Evolutionary conservation across 2,113 vertebrate species (phyloP).

Genomic region (Oxygymnocypris stewartii): DNA sequence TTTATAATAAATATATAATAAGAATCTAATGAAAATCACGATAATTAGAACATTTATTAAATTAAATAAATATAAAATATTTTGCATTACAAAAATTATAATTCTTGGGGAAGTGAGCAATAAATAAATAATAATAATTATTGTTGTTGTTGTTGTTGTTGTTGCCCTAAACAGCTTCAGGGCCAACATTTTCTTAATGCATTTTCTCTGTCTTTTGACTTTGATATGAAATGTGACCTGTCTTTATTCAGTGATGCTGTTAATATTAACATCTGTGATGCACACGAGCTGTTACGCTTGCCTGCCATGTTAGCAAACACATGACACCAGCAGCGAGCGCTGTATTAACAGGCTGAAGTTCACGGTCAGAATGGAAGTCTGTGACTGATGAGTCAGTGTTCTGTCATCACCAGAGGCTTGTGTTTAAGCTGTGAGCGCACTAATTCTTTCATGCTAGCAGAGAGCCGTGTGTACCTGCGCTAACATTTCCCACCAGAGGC

Average conservation of each 20-base stretch:
- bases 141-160: too few species aligned
- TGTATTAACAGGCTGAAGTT: background rate
- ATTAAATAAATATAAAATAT: too few species aligned
- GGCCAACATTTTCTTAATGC: background rate
- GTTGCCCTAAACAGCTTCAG: background rate
- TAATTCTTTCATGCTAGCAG: conserved; percentile 34
- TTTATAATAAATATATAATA: background rate
- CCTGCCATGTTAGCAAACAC: conserved; percentile 41
- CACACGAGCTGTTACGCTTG: conserved; percentile 27
- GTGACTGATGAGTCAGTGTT: conserved; percentile 8
- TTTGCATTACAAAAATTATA: too few species aligned
- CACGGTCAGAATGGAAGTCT: background rate
- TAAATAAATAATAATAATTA: too few species aligned
- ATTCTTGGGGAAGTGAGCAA: too few species aligned
- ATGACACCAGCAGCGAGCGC: background rate
- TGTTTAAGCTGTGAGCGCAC: background rate
- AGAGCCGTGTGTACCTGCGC: conserved; percentile 3
- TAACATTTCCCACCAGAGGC: conserved; percentile 38
- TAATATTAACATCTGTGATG: conserved; percentile 27
- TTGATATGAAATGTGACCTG: background rate
- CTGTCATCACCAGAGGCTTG: background rate
- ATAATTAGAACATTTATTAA: too few species aligned
- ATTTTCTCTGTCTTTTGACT: background rate
- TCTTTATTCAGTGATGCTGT: background rate
- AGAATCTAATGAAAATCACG: too few species aligned